phyloP scores from a whole-genome alignment of 2,797 vertebrate genomes.

The Melanotaenia nigrans region DNA sequence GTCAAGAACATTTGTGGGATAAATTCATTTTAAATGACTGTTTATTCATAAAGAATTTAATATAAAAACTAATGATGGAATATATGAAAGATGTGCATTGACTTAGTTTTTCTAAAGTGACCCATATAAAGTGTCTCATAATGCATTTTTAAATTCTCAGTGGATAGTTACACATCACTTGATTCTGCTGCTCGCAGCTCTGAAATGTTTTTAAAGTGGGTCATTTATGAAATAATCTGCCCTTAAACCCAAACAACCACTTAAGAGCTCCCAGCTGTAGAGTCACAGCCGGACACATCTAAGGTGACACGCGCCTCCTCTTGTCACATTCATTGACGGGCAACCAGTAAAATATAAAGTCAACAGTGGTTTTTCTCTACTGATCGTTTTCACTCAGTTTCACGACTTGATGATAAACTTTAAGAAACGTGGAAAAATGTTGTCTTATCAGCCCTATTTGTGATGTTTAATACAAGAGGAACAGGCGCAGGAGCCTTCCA shows the following conservation, averaged over 20 bases:
- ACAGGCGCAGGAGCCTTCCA: background rate
- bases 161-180: conserved; percentile 29
- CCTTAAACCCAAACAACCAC: conserved; percentile 11
- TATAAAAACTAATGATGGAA: background rate
- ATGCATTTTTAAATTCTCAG: conserved; percentile 41
- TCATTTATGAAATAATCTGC: conserved; percentile 51
- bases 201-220: conserved; percentile 35
- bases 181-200: conserved; percentile 29
- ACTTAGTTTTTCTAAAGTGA: conserved; percentile 21
- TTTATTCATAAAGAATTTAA: background rate
- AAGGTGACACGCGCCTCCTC: conserved; percentile 16
- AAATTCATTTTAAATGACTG: background rate
- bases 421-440: conserved; percentile 6
- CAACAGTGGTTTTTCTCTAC: conserved; percentile 10
- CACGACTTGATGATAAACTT: background rate
- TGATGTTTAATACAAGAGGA: conserved; percentile 48
- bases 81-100: conserved; percentile 6
- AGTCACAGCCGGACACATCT: conserved; percentile 1
- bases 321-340: conserved; percentile 12
- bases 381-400: conserved; percentile 26
- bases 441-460: conserved; percentile 17
- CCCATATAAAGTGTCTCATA: conserved; percentile 30
- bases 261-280: conserved; percentile 7
- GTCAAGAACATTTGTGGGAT: background rate
- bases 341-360: background rate